Percentiles rank a stretch among this genome's conserved stretches.
Conservation (phyloP, 2,113 vertebrate species). For the Fulmarus glacialis region DNA sequence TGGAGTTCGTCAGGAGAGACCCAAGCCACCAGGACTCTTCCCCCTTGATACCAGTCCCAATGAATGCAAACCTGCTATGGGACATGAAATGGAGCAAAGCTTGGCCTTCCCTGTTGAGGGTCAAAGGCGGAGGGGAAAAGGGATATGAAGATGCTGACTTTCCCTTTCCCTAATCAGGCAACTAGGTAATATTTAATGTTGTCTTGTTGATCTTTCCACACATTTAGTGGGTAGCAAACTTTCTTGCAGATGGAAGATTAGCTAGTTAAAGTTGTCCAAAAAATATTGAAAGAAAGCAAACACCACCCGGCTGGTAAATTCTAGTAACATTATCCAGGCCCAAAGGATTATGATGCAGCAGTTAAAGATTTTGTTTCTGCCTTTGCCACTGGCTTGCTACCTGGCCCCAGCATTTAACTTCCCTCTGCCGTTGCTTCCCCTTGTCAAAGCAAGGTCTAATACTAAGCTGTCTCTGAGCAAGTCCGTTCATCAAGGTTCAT, state of each 20-base stretch:
- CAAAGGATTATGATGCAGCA: neutral
- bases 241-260: neutral
- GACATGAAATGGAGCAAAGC: neutral
- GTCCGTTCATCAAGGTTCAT: neutral
- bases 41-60: neutral
- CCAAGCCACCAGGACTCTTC: neutral
- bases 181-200: neutral
- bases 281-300: neutral
- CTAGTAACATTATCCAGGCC: neutral
- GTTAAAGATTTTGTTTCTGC: neutral
- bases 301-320: neutral
- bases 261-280: neutral
- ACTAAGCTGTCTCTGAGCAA: neutral
- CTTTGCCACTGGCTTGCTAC: neutral
- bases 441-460: neutral
- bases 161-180: neutral
- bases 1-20: neutral
- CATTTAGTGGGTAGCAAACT: neutral
- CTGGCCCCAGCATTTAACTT: neutral
- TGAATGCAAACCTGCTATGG: neutral
- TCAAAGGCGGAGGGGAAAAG: neutral
- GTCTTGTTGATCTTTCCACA: neutral
- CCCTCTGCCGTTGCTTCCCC: neutral
- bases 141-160: neutral
- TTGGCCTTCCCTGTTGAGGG: neutral